Percentiles rank a stretch among this genome's conserved stretches.
phyloP scores from a whole-genome alignment of 2,113 vertebrate species.

The Pseudopipra pipra region DNA sequence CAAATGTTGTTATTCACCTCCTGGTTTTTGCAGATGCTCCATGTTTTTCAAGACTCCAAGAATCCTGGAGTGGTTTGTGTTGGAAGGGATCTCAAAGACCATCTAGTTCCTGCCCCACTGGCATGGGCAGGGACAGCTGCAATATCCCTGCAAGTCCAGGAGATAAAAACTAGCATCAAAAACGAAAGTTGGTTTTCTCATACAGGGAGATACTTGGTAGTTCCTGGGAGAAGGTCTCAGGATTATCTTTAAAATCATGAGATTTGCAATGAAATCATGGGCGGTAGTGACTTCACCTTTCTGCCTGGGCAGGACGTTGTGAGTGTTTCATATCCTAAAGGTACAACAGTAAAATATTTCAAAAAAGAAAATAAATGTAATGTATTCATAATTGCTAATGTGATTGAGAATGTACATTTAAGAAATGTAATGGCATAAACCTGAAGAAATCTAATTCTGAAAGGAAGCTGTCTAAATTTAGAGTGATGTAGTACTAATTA shows the following conservation, averaged over 20 bases:
- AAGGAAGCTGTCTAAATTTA: constrained; percentile 71
- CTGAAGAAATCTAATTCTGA: constrained; percentile 68
- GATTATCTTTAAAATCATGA: neutral
- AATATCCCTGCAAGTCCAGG: neutral
- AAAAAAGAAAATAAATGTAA: constrained; percentile 52
- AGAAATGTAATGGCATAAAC: constrained; percentile 67
- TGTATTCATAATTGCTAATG: constrained; percentile 69
- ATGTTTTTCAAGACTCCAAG: neutral
- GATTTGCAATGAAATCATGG: neutral
- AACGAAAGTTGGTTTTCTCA: neutral
- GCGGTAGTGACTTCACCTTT: neutral
- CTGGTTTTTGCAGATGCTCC: neutral
- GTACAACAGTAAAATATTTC: constrained; percentile 32
- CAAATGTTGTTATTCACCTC: neutral
- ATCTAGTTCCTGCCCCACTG: neutral
- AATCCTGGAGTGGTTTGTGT: neutral
- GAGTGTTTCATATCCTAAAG: constrained; percentile 1
- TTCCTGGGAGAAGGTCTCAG: neutral
- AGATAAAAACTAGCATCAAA: neutral
- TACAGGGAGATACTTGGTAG: neutral
- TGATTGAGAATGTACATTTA: constrained; percentile 66
- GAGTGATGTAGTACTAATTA: constrained; percentile 69
- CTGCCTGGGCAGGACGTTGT: neutral
- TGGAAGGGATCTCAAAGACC: neutral
- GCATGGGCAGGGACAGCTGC: too few species aligned